Conservation (phyloP, 2,888 invertebrate species). For the Dastarcus helophoroides region DNA sequence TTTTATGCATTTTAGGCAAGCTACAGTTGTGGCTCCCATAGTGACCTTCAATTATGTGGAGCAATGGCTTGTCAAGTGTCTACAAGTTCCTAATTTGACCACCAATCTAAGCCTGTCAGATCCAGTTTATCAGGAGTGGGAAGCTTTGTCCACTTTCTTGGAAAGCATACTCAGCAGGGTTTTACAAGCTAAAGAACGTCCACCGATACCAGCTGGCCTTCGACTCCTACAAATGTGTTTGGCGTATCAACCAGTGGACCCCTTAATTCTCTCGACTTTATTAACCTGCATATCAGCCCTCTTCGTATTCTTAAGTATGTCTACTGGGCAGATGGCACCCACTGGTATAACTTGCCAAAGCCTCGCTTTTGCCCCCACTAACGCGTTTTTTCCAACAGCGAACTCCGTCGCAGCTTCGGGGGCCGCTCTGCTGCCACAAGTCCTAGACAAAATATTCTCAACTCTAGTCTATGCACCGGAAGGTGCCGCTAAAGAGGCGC, state of each 20-base stretch:
- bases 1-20: constrained; percentile 42
- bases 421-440: constrained; percentile 59
- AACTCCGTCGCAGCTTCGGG: constrained; percentile 53
- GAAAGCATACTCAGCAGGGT: constrained; percentile 77
- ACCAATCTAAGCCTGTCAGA: constrained; percentile 41
- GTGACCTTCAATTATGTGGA: constrained; percentile 76
- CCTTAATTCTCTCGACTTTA: constrained; percentile 68
- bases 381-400: constrained; percentile 21
- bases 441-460: constrained; percentile 81
- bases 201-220: constrained; percentile 63
- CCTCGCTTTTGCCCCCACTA: no score
- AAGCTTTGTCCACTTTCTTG: constrained; percentile 62
- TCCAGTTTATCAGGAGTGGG: constrained; percentile 73
- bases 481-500: constrained; percentile 48
- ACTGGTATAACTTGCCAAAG: constrained; percentile 19
- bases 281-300: constrained; percentile 88
- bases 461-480: constrained; percentile 65
- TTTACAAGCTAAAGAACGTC: constrained; percentile 59
- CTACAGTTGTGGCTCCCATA: constrained; percentile 69
- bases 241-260: constrained; percentile 62
- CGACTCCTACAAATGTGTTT: constrained; percentile 69
- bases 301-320: constrained; percentile 82
- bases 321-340: constrained; percentile 62
- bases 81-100: constrained; percentile 42
- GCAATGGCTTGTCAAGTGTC: constrained; percentile 66